phyloP scores from a whole-genome alignment of 2,113 vertebrate genomes.

The Labeo catla region DNA sequence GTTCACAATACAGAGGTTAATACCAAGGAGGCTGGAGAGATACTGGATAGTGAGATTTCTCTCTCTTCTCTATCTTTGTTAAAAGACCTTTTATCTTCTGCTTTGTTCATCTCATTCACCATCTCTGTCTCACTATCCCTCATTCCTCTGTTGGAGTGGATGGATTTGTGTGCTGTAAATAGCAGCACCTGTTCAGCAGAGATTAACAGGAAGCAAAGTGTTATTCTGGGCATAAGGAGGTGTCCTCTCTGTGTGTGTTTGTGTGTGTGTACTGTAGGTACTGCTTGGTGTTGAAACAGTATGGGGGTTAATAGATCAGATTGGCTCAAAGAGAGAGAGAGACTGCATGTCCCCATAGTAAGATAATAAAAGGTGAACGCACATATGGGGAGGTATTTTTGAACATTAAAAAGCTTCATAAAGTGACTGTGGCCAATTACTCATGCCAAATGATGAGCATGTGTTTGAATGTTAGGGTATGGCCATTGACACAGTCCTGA shows the following conservation, averaged over 20 bases:
- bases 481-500: background rate
- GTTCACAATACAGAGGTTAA: background rate
- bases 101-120: background rate
- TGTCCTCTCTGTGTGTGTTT: slow-evolving; percentile 13
- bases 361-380: background rate
- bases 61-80: background rate
- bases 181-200: slow-evolving; percentile 78
- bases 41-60: background rate
- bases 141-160: slow-evolving; percentile 63
- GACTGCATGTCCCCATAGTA: background rate
- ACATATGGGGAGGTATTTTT: slow-evolving; percentile 25
- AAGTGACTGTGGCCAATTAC: background rate
- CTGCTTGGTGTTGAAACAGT: background rate
- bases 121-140: slow-evolving; percentile 6
- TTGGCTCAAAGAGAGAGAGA: background rate
- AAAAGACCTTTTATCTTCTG: background rate
- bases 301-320: slow-evolving; percentile 22
- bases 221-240: slow-evolving; percentile 67
- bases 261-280: background rate
- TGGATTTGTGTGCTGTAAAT: slow-evolving; percentile 78
- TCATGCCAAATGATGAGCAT: background rate
- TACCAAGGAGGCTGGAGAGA: background rate
- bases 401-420: slow-evolving; percentile 15
- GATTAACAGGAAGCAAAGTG: slow-evolving; percentile 73
- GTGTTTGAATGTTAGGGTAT: slow-evolving; percentile 2